Evolutionary conservation across 2,797 vertebrate genomes (phyloP), one percentile per base, ranked within the genome.

Genomic region (Gephyroberyx darwinii): DNA sequence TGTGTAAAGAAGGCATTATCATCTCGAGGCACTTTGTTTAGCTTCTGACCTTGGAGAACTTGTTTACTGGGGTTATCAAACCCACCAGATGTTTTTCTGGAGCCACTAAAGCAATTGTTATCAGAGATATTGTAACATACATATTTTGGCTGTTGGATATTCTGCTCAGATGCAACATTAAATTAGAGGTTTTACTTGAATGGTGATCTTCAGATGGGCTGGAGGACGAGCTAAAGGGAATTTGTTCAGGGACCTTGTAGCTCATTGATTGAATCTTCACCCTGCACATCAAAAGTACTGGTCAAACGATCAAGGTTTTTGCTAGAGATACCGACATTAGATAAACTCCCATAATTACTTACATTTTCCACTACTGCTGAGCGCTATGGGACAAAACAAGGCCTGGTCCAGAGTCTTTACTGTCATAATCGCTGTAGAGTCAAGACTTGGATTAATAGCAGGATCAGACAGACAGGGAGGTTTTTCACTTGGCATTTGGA

Each of bases 401-500:
- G 26, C 4, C 52, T 0, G 8, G 47, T 10, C 4, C 68, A 8
- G 37, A 57, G 47, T 50, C 70, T 47, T 70, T 76, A 22, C 43
- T 57, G 3, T 78, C 65, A 65, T 80, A 60, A 76, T 63, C 50
- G 55, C 19, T 51, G 16, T 16, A 56, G 80, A 70, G 45, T 59
- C 51, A 2, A 61, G 8, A 45, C 50, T 65, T 57, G 4, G 8
- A 8, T 64, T 56, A 67, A 74, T 4, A 1, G 58, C 41, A 59
- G 72, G 50, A 35, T 80, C 55, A n/a, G 57, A 20, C 26, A 26
- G 6, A 71, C 3, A 54, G 56, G 69, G 47, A 31, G 33, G 31
- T 22, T 69, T 26, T 65, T 83, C 55, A 26, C 43, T 69, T 83
- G 69, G 55, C 8, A 30, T 80, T 66, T 81, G 45, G 53, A 81